phyloP scores from a whole-genome alignment of 1,140 invertebrate species.

The Ganaspis sp. region DNA sequence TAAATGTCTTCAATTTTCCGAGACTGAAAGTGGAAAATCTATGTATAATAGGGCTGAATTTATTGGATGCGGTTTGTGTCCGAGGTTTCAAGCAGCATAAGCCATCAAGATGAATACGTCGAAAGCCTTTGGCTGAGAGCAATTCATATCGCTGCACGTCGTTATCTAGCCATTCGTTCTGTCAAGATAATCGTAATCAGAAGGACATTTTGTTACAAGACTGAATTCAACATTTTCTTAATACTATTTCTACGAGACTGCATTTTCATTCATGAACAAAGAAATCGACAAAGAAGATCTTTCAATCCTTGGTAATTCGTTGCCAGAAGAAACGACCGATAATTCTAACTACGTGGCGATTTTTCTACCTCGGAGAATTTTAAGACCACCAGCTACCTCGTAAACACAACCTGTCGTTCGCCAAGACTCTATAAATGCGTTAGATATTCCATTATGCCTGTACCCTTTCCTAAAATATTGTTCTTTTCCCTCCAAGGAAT shows the following conservation, averaged over 20 bases:
- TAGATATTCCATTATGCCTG: constrained; percentile 19
- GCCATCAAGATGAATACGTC: constrained; percentile 8
- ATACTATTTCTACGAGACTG: neutral
- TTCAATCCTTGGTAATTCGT: neutral
- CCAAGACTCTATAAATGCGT: constrained; percentile 13
- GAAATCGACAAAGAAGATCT: neutral
- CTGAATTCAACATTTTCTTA: neutral
- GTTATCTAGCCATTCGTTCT: neutral
- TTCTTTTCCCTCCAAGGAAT: neutral
- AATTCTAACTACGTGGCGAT: constrained; percentile 16
- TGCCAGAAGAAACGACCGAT: constrained; percentile 6
- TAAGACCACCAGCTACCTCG: constrained; percentile 19
- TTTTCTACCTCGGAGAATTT: constrained; percentile 7
- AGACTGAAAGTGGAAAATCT: constrained; percentile 7
- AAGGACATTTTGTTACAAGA: neutral
- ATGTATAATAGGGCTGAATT: constrained; percentile 19
- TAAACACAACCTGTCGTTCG: constrained; percentile 23
- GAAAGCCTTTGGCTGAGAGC: neutral
- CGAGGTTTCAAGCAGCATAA: constrained; percentile 2
- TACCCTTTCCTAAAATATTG: neutral
- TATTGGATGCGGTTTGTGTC: neutral
- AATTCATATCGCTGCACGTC: constrained; percentile 14
- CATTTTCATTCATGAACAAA: neutral
- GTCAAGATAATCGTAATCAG: neutral
- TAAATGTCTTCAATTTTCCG: neutral